Evolutionary conservation across 2,888 invertebrate genomes (phyloP).

Genomic region (Cancer borealis): DNA sequence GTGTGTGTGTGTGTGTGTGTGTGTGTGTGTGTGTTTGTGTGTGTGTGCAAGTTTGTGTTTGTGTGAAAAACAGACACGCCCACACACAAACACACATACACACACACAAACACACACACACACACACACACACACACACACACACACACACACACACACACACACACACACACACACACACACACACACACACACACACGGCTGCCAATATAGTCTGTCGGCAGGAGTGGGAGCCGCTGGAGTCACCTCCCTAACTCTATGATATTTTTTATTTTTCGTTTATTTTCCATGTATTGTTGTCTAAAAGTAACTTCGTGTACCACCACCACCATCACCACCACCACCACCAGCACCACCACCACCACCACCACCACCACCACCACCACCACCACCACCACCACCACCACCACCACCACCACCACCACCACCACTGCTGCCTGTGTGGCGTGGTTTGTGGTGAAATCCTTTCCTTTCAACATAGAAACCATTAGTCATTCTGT

Average conservation of each 20-base stretch:
- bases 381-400: not conserved
- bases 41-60: not conserved
- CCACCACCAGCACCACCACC: not conserved
- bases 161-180: constrained; percentile 27
- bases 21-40: too few species aligned
- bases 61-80: not conserved
- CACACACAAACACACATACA: too few species aligned
- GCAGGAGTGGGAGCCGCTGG: not conserved
- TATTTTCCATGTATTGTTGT: not conserved
- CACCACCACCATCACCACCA: not conserved
- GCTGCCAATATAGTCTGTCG: constrained; percentile 17
- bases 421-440: not conserved
- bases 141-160: constrained; percentile 26
- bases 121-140: not conserved
- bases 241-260: constrained; percentile 21
- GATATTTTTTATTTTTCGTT: not conserved
- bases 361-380: not conserved
- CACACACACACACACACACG: constrained; percentile 16
- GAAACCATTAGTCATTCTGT: too few species aligned
- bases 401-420: not conserved
- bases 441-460: too few species aligned
- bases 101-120: too few species aligned
- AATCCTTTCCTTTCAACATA: too few species aligned
- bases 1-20: constrained; percentile 16
- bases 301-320: not conserved